Evolutionary conservation across 2,113 vertebrate species (phyloP).

Genomic region (Rhagologus leucostigma): DNA sequence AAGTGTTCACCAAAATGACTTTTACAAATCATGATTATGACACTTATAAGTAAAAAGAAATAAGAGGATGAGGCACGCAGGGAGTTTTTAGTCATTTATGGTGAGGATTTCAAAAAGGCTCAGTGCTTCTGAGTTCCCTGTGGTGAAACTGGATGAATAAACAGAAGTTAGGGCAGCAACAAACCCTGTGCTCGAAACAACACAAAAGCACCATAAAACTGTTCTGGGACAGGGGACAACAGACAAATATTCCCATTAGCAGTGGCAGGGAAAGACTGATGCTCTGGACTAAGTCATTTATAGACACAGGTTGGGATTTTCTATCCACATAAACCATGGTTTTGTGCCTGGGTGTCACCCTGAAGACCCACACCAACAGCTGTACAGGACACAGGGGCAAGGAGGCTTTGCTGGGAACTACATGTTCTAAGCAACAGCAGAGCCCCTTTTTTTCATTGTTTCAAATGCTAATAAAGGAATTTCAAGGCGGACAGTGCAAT

Average conservation of each 20-base stretch:
- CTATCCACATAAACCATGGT: neutral
- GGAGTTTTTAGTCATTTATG: neutral
- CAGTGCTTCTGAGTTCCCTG: neutral
- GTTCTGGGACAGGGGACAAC: neutral
- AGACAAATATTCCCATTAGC: neutral
- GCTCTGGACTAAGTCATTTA: neutral
- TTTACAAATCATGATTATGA: slow-evolving; percentile 38
- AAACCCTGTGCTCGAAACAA: neutral
- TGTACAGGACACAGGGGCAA: neutral
- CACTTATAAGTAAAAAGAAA: neutral
- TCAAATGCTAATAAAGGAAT: neutral
- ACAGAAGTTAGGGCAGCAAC: neutral
- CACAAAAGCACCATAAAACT: neutral
- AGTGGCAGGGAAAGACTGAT: neutral
- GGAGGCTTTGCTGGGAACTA: neutral
- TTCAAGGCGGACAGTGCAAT: neutral
- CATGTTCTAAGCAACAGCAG: neutral
- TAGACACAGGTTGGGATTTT: neutral
- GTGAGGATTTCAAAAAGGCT: neutral
- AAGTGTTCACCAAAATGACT: slow-evolving; percentile 8
- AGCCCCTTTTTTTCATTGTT: neutral
- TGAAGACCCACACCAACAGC: neutral
- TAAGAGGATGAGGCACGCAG: neutral
- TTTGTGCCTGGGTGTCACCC: neutral
- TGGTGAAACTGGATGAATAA: neutral